Evolutionary conservation across 2,888 invertebrate species (phyloP).

Genomic region (Oxytorus armatus): DNA sequence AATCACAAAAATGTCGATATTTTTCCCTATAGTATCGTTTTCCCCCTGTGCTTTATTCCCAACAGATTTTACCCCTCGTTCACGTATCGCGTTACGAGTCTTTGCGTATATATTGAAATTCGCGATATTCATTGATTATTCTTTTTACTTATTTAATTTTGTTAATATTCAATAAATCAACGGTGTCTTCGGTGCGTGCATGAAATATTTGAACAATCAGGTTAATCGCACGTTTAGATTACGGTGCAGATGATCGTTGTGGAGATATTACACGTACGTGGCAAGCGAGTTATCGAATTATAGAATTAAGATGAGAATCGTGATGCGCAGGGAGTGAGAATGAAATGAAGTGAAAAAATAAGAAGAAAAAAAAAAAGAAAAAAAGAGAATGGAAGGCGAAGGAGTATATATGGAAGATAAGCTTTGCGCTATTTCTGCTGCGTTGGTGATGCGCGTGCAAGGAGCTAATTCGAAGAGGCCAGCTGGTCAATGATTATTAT

Average conservation of each 20-base stretch:
- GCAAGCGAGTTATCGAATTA: constrained; percentile 57
- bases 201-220: no score
- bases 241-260: constrained; percentile 22
- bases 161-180: no score
- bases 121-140: no score
- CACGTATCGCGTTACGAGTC: no score
- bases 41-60: no score
- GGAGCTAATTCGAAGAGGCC: constrained; percentile 68
- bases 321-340: constrained; percentile 66
- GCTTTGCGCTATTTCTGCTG: constrained; percentile 44
- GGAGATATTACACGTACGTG: constrained; percentile 35
- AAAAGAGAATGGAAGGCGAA: constrained; percentile 46
- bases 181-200: no score
- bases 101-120: no score
- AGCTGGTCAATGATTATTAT: constrained; percentile 78
- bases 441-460: constrained; percentile 63
- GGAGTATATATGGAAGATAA: constrained; percentile 60
- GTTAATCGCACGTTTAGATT: constrained; percentile 38
- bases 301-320: constrained; percentile 58
- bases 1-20: no score
- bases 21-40: no score
- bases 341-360: constrained; percentile 63
- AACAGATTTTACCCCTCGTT: no score
- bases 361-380: constrained; percentile 54
- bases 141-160: no score